Base-by-base conservation (phyloP, 2,113 vertebrate genomes). In the Phalacrocorax aristotelis region DNA sequence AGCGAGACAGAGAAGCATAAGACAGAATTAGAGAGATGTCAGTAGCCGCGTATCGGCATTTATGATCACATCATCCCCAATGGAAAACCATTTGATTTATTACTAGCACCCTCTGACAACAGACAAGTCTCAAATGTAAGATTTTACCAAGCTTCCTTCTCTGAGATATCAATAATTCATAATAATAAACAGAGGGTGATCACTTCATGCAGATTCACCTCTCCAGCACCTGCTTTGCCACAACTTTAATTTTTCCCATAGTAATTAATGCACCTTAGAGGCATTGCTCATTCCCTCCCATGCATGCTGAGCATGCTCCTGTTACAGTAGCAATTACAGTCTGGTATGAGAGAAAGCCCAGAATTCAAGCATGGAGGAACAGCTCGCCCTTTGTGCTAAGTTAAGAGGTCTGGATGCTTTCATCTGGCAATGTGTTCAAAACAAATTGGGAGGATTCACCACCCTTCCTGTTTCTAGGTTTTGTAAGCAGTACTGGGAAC, bases 141-240 rank as follows among this genome's bases (percentile, higher is more conserved):
- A 32, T 32, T 49, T 85, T 77, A 86, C 82, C 72, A 82, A 79
- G 21, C 32, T 74, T 84, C 15, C 49, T 83, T 89, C 36, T 23
- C n/a, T 11, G 62, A 62, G 64, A 14, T 18, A 87, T 23, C 42
- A 72, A 46, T 62, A 79, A 84, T 91, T 75, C 23, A 55, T 15
- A 34, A 25, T 81, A 93, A 97, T 90, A 83, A 97, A 88, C 87
- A 94, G 74, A 79, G 14, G 42, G 34, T 23, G 75, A 94, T 58
- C 66, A 8, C 40, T 77, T 85, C 66, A 26, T 10, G 21, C 58
- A 77, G 68, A 64, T 83, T 83, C 87, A 80, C 84, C 87, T 82
- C 83, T 76, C 52, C 87, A 70, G 94, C 70, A n/a, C 38, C 66
- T 91, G 70, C 91, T 88, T 75, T 80, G 58, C 94, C 94, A 89